Conservation (phyloP, 2,797 vertebrate genomes). For the Rachycentron canadum region DNA sequence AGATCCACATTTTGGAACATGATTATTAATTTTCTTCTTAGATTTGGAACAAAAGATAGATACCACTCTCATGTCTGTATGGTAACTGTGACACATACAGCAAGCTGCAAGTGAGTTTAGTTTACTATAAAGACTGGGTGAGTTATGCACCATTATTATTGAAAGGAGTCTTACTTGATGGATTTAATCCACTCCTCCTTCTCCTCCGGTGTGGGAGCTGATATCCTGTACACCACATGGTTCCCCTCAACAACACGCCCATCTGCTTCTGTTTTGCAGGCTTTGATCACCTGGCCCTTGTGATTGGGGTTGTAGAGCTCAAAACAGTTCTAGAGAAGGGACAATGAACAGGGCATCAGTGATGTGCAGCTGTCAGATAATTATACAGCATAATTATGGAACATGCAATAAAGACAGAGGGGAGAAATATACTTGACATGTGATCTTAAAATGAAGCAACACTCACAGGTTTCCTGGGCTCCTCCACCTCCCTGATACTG, state of each 20-base stretch:
- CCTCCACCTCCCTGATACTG: conserved; percentile 97
- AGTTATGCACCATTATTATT: no score
- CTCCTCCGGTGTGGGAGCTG: conserved; percentile 95
- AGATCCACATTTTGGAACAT: no score
- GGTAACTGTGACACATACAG: not conserved
- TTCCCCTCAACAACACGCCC: conserved; percentile 97
- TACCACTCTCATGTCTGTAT: not conserved
- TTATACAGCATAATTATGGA: not conserved
- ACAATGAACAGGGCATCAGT: conserved; percentile 8
- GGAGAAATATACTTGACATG: not conserved
- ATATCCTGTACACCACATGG: conserved; percentile 98
- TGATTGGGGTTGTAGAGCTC: conserved; percentile 98
- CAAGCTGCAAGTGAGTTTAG: not conserved
- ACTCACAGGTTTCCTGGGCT: conserved; percentile 95
- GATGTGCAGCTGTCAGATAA: conserved; percentile 14
- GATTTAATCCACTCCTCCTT: conserved; percentile 99
- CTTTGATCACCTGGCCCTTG: conserved; percentile 98
- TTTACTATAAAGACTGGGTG: not conserved
- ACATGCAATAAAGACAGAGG: not conserved
- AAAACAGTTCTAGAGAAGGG: conserved; percentile 92
- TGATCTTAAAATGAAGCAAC: conserved; percentile 34
- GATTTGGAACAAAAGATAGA: not conserved
- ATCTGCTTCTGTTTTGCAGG: conserved; percentile 97
- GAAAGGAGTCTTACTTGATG: conserved; percentile 90
- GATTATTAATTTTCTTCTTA: not conserved